Conservation (phyloP, 2,888 invertebrate species). For the Eupelmus urozonus region DNA sequence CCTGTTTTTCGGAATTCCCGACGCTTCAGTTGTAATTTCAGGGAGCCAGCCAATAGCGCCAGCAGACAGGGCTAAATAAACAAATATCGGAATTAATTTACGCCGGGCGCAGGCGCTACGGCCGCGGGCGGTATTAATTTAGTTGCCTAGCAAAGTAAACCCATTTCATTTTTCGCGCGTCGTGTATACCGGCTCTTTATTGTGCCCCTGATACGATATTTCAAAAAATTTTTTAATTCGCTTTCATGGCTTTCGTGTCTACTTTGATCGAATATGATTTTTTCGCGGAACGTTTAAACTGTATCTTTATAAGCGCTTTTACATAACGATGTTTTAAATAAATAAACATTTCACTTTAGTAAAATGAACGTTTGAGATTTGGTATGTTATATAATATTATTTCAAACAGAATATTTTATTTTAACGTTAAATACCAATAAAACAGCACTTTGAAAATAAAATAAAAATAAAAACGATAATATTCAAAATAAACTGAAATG, state of each 20-base stretch:
- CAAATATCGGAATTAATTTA: constrained; percentile 42
- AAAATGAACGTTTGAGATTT: too few species aligned
- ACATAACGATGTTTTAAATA: too few species aligned
- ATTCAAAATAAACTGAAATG: too few species aligned
- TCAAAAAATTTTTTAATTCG: constrained; percentile 6
- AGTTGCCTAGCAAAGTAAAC: constrained; percentile 9
- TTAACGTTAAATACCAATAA: too few species aligned
- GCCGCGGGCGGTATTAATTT: constrained; percentile 35
- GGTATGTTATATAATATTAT: too few species aligned
- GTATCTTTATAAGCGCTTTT: too few species aligned
- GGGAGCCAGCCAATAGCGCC: neutral
- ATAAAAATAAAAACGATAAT: too few species aligned
- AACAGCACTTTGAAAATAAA: too few species aligned
- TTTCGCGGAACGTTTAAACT: too few species aligned
- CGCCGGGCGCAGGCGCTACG: neutral
- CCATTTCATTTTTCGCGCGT: constrained; percentile 26
- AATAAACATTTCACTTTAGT: too few species aligned
- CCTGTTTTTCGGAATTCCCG: constrained; percentile 5
- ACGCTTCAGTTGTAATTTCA: constrained; percentile 12
- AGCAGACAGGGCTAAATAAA: constrained; percentile 16
- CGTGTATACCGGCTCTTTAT: neutral
- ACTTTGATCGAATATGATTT: neutral
- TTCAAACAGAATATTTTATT: too few species aligned
- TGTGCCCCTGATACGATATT: neutral
- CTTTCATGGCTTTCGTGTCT: neutral